These are phyloP conservation scores for Pipistrellus pipistrellus DNA, from an alignment of 2,797 vertebrate species.

Conservation along the genomic window DNA sequence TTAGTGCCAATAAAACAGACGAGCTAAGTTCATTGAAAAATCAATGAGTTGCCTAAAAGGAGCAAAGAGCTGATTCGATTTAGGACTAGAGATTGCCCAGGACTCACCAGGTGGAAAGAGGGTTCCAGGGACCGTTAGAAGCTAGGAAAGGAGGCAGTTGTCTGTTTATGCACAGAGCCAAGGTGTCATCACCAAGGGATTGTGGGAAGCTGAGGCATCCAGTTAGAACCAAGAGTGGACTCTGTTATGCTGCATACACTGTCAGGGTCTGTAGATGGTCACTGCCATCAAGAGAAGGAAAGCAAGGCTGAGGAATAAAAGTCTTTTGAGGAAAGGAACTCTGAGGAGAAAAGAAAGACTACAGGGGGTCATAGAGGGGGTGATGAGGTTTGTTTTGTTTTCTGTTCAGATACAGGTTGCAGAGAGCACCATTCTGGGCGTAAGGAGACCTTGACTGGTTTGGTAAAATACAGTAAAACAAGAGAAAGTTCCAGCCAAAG, in stretches of 20 bases:
- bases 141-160: background rate
- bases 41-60: conserved; percentile 70
- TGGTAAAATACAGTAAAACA: background rate
- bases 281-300: background rate
- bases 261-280: background rate
- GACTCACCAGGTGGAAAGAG: background rate
- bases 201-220: conserved; percentile 4
- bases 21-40: conserved; percentile 72
- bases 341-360: background rate
- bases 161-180: background rate
- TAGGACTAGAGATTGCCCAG: conserved; percentile 33
- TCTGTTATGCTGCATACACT: background rate
- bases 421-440: background rate
- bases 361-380: background rate
- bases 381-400: background rate
- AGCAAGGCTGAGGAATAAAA: background rate
- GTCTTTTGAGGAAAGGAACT: background rate
- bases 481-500: background rate
- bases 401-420: conserved; percentile 39
- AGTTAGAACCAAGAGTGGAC: background rate
- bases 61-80: conserved; percentile 37
- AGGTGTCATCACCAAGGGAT: background rate
- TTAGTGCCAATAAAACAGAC: conserved; percentile 69
- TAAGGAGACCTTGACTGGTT: conserved; percentile 1
- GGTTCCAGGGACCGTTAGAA: background rate